These are phyloP conservation scores for Cydia fagiglandana DNA, from an alignment of 1,140 invertebrate genomes.

Conservation along the genomic window DNA sequence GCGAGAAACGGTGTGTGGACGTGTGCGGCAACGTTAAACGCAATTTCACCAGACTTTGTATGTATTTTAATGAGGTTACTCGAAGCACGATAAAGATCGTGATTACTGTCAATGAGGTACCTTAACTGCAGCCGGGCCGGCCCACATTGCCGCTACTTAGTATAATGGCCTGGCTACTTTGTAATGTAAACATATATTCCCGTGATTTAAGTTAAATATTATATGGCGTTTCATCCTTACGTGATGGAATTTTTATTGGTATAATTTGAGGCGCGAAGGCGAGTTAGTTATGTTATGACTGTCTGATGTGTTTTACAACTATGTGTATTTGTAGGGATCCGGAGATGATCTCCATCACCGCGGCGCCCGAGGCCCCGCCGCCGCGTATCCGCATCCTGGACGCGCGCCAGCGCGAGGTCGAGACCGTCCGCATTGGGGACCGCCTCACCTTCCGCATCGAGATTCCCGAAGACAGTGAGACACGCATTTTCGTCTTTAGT, in stretches of 20 bases:
- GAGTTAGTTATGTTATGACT: neutral
- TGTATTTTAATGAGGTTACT: constrained; percentile 51
- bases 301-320: neutral
- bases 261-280: neutral
- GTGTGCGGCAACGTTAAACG: constrained; percentile 49
- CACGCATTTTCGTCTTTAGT: constrained; percentile 71
- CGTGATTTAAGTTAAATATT: constrained; percentile 2
- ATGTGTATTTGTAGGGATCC: constrained; percentile 84
- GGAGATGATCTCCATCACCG: constrained; percentile 97
- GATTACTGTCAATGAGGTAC: constrained; percentile 40
- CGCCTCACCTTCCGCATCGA: constrained; percentile 96
- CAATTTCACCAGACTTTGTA: constrained; percentile 43
- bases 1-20: constrained; percentile 43
- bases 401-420: constrained; percentile 90
- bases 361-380: constrained; percentile 95
- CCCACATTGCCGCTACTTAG: constrained; percentile 33
- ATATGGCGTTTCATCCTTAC: constrained; percentile 5
- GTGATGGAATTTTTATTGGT: constrained; percentile 1
- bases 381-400: constrained; percentile 96
- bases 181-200: constrained; percentile 12
- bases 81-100: constrained; percentile 45
- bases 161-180: constrained; percentile 20
- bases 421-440: constrained; percentile 96
- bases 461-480: constrained; percentile 94
- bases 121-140: constrained; percentile 13